A percentile compares a stretch with the other conserved stretches of the same genome.
These are phyloP conservation scores for Solenopsis invicta DNA, from an alignment of 1,140 invertebrate genomes.

Conservation along the genomic window DNA sequence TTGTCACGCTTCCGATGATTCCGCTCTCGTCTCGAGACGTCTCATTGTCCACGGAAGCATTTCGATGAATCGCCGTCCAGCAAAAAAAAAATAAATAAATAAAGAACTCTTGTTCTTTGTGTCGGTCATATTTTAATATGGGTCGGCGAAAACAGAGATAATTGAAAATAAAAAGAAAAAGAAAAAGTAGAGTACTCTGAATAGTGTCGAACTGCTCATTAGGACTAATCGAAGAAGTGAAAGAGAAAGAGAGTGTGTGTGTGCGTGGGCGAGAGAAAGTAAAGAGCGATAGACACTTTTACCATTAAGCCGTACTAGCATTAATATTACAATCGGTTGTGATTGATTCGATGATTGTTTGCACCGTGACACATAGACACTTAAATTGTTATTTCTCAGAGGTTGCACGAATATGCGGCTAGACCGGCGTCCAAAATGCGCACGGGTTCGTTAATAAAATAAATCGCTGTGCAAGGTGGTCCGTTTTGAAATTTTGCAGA, in stretches of 20 bases:
- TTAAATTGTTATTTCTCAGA: conserved; percentile 78
- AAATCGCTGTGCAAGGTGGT: neutral
- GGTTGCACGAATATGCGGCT: conserved; percentile 41
- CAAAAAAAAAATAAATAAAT: conserved; percentile 12
- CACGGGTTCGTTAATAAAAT: neutral
- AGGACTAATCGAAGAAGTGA: conserved; percentile 79
- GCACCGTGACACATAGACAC: conserved; percentile 86
- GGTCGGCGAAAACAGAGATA: neutral
- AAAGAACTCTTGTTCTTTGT: conserved; percentile 16
- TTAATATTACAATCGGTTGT: conserved; percentile 84
- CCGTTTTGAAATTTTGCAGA: neutral
- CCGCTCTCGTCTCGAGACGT: conserved; percentile 72
- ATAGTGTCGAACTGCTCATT: conserved; percentile 83
- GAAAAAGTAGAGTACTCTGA: conserved; percentile 66
- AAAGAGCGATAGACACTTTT: conserved; percentile 67
- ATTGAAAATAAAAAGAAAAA: conserved; percentile 33
- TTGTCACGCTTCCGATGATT: conserved; percentile 53
- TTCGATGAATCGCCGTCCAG: conserved; percentile 77
- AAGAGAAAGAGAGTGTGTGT: conserved; percentile 60
- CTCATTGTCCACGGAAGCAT: conserved; percentile 83
- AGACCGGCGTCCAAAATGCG: neutral
- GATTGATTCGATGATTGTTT: conserved; percentile 87
- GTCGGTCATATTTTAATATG: conserved; percentile 9
- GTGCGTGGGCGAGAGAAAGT: conserved; percentile 61
- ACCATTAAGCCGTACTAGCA: conserved; percentile 82